Evolutionary conservation across 2,113 vertebrate genomes (phyloP), one percentile per base, ranked within the genome.

Genomic region (Morphnarchus princeps): DNA sequence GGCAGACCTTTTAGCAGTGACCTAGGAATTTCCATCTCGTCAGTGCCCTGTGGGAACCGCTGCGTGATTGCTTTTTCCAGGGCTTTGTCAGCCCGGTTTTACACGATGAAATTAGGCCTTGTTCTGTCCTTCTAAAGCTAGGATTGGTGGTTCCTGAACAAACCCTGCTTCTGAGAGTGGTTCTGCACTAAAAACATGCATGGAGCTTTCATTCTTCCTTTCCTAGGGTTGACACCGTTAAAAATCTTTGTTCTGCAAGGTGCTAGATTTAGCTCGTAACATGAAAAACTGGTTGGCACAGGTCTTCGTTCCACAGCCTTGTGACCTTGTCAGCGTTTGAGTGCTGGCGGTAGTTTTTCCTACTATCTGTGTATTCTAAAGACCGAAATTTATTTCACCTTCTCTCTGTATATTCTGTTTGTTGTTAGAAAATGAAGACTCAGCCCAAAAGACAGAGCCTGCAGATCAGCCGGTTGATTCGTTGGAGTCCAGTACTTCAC

Each of bases 361-460:
- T 57, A 22, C 47, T 52, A 20, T 43, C 32, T 36, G n/a, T 42
- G 15, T 49, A 9, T 34, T 93, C 42, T 92, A n/a, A 58, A 80
- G 74, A 92, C 7, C 5, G 9, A 93, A 58, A 14, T 66, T 58
- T 93, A 58, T 95, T 95, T 94, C 14, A 55, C 32, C 40, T 77
- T 70, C 61, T 96, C 43, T 89, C 65, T 4, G 0, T 94, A 7
- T 88, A 62, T 97, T 97, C 90, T 95, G 11, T 80, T 94, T 77
- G 24, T 88, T 89, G 54, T 47, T 90, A 98, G 98, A 97, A 90
- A 97, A 97, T 96, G 97, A 98, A 97, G 97, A 97, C 88, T 70
- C 95, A 40, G n/a, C 95, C 50, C 90, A 50, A 58, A 91, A 87
- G 89, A 69, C 90, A 63, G 91, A 95, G 89, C 85, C 54, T 82